These are phyloP conservation scores for Mirza zaza DNA, from an alignment of 2,113 vertebrate genomes.

Conservation along the genomic window DNA sequence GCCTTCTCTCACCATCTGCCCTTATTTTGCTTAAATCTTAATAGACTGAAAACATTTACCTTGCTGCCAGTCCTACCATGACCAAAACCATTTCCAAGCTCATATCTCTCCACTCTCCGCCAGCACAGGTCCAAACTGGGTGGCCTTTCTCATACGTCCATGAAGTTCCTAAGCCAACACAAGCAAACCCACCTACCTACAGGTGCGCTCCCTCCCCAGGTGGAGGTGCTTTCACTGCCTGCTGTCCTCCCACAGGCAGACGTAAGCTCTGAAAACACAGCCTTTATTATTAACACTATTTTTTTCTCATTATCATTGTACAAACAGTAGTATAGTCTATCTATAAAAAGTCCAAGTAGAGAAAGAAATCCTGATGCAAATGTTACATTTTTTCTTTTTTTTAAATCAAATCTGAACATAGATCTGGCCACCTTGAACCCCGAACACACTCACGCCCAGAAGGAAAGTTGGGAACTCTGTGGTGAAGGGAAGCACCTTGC, in stretches of 20 bases:
- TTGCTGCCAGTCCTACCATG: not conserved
- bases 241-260: not conserved
- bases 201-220: not conserved
- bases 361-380: not conserved
- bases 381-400: not conserved
- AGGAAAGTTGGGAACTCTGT: not conserved
- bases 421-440: not conserved
- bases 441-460: not conserved
- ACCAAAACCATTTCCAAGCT: conserved; percentile 9
- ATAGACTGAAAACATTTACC: not conserved
- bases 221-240: not conserved
- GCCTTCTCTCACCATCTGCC: not conserved
- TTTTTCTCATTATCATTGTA: not conserved
- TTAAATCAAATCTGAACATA: not conserved
- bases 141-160: not conserved
- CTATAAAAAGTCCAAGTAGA: not conserved
- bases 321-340: too few species aligned
- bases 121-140: not conserved
- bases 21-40: not conserved
- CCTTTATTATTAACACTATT: not conserved
- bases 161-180: not conserved
- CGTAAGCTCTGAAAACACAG: not conserved
- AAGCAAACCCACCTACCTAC: not conserved
- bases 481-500: not conserved
- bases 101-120: not conserved